Percentiles rank a stretch among this genome's conserved stretches.
phyloP scores from a whole-genome alignment of 2,797 vertebrate genomes.

The Sebastes vulpes region DNA sequence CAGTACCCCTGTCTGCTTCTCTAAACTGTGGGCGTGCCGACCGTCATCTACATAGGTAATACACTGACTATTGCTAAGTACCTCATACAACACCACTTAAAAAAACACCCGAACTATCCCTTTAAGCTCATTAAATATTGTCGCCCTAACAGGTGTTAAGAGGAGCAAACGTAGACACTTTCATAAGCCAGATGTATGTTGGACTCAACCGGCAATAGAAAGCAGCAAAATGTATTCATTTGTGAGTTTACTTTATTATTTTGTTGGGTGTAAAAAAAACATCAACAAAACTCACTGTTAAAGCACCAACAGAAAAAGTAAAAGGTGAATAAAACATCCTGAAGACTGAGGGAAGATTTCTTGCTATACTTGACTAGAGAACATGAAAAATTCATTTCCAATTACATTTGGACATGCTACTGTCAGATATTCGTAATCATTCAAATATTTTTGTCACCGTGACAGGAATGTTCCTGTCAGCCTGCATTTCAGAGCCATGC shows the following conservation, averaged over 20 bases:
- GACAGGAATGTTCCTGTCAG: background rate
- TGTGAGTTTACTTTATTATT: background rate
- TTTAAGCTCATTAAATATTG: background rate
- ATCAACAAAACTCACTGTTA: background rate
- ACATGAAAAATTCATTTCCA: slow-evolving; percentile 21
- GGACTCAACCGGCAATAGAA: background rate
- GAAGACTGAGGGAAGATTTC: background rate
- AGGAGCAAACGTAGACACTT: background rate
- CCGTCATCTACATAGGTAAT: background rate
- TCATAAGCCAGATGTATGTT: background rate
- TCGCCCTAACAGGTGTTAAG: background rate
- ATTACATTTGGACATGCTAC: slow-evolving; percentile 7
- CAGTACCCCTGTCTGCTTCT: background rate
- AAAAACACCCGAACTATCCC: too few species aligned
- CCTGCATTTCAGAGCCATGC: slow-evolving; percentile 3
- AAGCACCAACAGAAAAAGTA: background rate
- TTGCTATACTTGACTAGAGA: background rate
- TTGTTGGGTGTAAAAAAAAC: rapidly evolving
- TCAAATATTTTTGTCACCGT: slow-evolving; percentile 2
- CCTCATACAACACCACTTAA: background rate
- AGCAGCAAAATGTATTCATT: background rate
- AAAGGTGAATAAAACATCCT: background rate
- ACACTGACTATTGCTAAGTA: background rate
- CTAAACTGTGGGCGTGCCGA: background rate
- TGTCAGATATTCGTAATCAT: slow-evolving; percentile 2